Base-by-base conservation (phyloP, 2,113 vertebrate genomes). In the Saguinus midas region DNA sequence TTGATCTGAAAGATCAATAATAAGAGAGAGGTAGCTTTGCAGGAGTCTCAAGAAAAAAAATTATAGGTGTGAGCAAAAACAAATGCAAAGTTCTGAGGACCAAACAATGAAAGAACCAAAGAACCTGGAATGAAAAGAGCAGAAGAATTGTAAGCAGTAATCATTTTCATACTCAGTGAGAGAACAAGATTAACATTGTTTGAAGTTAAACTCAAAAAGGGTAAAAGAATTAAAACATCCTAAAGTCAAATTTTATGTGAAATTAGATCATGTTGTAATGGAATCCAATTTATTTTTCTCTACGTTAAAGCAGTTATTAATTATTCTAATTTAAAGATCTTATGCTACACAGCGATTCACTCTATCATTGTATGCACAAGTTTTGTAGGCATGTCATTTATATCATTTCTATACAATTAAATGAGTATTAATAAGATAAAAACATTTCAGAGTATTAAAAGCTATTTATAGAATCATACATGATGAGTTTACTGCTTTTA, bases 371-470 rank as follows among this genome's bases (percentile, higher is more conserved):
- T 58, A 66, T 35, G 55, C 11, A 70, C 13, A 80, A 43, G 6
- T 29, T 94, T 90, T 79, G 25, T 52, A 87, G 40, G 11, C 68
- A 87, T 93, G n/a, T 4, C 52, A 66, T 64, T 76, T 76, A 86
- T 82, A 79, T 87, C 18, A 90, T 80, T 93, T 80, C 23, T 84
- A 4, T 68, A 18, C 29, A 93, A 90, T 84, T 87, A 90, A 92
- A 40, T 83, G 23, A 87, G 1, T 37, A 45, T 73, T 50, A 83
- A 78, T 92, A 23, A 87, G n/a, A 91, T 66, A 23, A 50, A 93
- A 93, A 73, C 5, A 85, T 86, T 87, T 66, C 37, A 57, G 45
- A 32, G 2, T 89, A 55, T 72, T 75, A 68, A 89, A 48, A 83
- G 8, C 11, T 76, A 55, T 73, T 58, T 94, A 8, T 91, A 48